phyloP scores from a whole-genome alignment of 1,140 invertebrate species.

The Pseudachorutes palmiensis region DNA sequence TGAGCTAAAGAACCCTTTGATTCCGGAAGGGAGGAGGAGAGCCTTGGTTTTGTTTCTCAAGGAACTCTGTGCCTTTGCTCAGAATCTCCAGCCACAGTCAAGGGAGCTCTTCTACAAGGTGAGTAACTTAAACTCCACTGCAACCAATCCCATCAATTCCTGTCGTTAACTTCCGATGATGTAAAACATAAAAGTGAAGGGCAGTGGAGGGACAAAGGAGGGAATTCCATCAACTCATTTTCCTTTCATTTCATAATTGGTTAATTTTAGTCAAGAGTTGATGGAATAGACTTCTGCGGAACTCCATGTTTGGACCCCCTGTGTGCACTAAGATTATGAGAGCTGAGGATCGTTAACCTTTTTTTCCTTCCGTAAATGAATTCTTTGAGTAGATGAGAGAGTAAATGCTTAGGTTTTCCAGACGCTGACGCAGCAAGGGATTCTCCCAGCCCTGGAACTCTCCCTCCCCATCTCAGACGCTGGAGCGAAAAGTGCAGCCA shows the following conservation, averaged over 20 bases:
- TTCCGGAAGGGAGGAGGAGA: conserved; percentile 71
- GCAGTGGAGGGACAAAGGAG: not conserved
- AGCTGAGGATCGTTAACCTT: conserved; percentile 23
- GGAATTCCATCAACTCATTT: not conserved
- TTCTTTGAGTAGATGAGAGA: conserved; percentile 17
- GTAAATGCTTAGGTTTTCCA: conserved; percentile 41
- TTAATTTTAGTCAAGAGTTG: not conserved
- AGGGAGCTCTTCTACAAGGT: conserved; percentile 94
- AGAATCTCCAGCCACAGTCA: conserved; percentile 91
- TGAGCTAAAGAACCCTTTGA: conserved; percentile 80
- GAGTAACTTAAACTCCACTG: conserved; percentile 28
- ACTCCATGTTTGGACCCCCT: not conserved
- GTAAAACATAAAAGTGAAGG: conserved; percentile 18
- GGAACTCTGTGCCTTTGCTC: conserved; percentile 98
- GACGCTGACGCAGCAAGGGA: conserved; percentile 84
- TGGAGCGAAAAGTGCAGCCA: conserved; percentile 87
- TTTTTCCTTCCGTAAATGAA: too few species aligned
- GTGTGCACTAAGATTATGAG: conserved; percentile 32
- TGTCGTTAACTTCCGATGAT: conserved; percentile 19
- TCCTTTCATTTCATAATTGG: not conserved
- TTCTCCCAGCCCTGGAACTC: conserved; percentile 88
- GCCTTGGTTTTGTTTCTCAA: conserved; percentile 96
- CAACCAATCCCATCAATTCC: not conserved
- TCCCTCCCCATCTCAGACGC: conserved; percentile 85
- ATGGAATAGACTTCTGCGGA: not conserved